Conservation (phyloP, 2,888 invertebrate species). For the Lysandra bellargus region DNA sequence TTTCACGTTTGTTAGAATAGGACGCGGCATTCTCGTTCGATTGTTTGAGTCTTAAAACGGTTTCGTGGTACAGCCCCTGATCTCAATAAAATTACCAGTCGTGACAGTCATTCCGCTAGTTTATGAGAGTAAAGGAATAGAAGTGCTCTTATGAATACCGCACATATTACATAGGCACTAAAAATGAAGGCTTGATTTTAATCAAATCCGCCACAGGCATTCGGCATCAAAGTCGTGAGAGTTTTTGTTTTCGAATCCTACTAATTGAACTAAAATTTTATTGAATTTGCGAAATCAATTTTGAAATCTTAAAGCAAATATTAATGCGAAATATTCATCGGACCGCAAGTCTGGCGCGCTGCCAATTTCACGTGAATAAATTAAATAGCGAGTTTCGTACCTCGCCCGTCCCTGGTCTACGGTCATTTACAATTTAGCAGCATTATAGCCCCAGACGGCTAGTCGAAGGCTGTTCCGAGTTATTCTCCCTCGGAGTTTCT, state of each 20-base stretch:
- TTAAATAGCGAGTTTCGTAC: slow-evolving; percentile 57
- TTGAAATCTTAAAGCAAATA: slow-evolving; percentile 25
- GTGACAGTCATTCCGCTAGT: no score
- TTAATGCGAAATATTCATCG: slow-evolving; percentile 51
- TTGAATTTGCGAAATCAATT: neutral
- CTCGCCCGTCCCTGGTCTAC: slow-evolving; percentile 62
- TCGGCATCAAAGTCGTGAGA: neutral
- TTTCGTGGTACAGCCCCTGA: no score
- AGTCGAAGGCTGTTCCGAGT: neutral
- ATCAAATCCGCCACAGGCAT: neutral
- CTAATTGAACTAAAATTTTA: neutral
- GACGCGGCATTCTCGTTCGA: no score
- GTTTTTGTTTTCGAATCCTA: neutral
- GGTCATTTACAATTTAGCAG: slow-evolving; percentile 69
- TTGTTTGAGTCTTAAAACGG: no score
- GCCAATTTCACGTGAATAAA: slow-evolving; percentile 65
- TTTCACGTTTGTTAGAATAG: no score
- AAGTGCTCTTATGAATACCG: no score
- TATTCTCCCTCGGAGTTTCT: neutral
- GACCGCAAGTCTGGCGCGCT: slow-evolving; percentile 49
- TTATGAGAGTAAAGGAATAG: no score
- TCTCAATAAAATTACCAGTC: no score
- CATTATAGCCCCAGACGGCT: slow-evolving; percentile 53
- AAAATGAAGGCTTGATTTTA: neutral
- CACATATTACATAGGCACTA: neutral